Evolutionary conservation across 2,888 invertebrate genomes (phyloP), one percentile per base, ranked within the genome.

Genomic region (Cecidostiba fungosa): DNA sequence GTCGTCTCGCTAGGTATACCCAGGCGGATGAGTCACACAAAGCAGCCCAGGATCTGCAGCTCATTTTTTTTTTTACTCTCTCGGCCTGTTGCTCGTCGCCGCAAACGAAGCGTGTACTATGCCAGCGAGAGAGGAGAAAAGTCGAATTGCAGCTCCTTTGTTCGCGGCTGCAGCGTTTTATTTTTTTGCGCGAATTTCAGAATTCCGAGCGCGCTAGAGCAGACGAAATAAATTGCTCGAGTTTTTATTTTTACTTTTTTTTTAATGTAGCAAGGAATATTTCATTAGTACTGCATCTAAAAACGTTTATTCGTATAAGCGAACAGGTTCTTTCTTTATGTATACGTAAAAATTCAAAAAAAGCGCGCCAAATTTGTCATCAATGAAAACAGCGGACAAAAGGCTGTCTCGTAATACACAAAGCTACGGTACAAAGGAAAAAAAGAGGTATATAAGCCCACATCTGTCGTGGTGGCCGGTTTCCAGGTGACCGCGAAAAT

Each of bases 401-500:
- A 69, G 78, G 29, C 29, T 6, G 47, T 14, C 19, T 16, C 16
- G n/a, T 19, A 5, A n/a, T 19, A 6, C 6, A 54, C 6, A 54
- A n/a, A 54, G n/a, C 32, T 1, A 16, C 50, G 0, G 50, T 16
- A 16, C 6, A 54, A 19, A 10, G n/a, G 16, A 76, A 16, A 59
- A 36, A 72, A 59, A 54, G 36, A 12, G 36, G 43, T 12, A 39
- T 8, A 69, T 32, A 36, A 54, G 72, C 23, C 62, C 73, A 76
- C 84, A 84, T 84, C 84, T 84, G 84, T 36, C 50, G 26, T 14
- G 39, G 76, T 23, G 72, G 50, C 43, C 23, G 78, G 78, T 78
- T 82, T 84, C 73, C 84, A 84, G 84, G 78, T 78, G 84, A 84
- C 84, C 84, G 50, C 84, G 78, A 62, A 78, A 84, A 84, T 84